Base-by-base conservation (phyloP, 2,113 vertebrate genomes). In the Heloderma charlesbogerti region DNA sequence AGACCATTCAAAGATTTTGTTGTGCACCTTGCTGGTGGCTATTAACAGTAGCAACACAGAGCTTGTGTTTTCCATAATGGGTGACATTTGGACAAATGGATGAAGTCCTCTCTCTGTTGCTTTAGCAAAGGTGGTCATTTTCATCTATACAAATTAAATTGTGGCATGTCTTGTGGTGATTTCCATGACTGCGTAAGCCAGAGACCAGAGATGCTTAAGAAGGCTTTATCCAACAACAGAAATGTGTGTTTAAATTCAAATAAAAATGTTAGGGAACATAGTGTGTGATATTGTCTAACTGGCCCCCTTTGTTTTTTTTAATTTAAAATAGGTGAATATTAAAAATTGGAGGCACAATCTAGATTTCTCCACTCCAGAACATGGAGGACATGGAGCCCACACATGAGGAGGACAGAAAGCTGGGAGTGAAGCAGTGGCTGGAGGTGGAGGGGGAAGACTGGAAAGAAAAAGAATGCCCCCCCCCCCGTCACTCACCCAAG, bases 1-100 rank as follows among this genome's bases (percentile, higher is more conserved):
- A 54, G 51, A 54, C 51, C 10, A 9, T 54, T 54, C 5, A 9
- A 54, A 54, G 51, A 54, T 54, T 54, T 4, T 54, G 51, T 9
- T 9, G 10, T 54, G 51, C 51, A 54, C 51, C 51, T 54, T 54
- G 51, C 51, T 12, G 10, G 16, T 20, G 40, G 84, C 60, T 1
- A 22, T 83, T 88, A 91, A 60, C 45, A 79, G 0, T 15, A 60
- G 79, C 91, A 87, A 12, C 90, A 43, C 84, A 86, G 71, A 79
- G 51, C 3, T 2, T 29, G 9, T 29, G 0, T 79, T 79, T 25
- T 79, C 22, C 7, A 12, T 78, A 25, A 40, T 25, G 43, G 75
- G 6, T 22, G 43, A 25, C 40, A 12, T 45, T 22, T 43, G 18
- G 75, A 45, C 40, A 78, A 43, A 45, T 9, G 40, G 40, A 27